Base-by-base conservation (phyloP, 1,140 invertebrate species). In the Elysia chlorotica region DNA sequence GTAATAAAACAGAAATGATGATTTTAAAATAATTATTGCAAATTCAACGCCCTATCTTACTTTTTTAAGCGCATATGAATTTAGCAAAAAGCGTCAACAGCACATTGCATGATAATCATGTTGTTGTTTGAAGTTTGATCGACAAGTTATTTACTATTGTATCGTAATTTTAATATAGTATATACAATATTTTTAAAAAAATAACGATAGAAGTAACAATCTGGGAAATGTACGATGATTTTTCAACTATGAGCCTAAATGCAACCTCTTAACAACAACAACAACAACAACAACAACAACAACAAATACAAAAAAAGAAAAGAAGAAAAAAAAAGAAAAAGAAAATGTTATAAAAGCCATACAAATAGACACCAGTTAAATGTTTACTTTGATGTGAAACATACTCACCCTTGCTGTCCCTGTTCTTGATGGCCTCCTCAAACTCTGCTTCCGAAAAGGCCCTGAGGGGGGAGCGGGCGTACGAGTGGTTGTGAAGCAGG, bases 401-500 rank as follows among this genome's bases (percentile, higher is more conserved):
- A 14, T 31, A 63, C 41, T 66, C 25, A 65, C 63, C 63, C 41
- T 73, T 65, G 19, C 33, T 73, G 25, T 66, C 62, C 31, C 62
- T 56, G n/a, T 73, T 66, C 37, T 59, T 73, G 33, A 82, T 37
- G 10, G 81, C 78, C 61, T 82, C 82, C 30, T 83, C 79, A 17
- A 82, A 75, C 35, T 78, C 74, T 3, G 62, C 59, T 36, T 83
- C 78, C 17, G 77, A 77, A 56, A 83, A 85, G 0, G 85, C 79
- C 62, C 86, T 71, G 1, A 87, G 71, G 0, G 86, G 84, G n/a
- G 82, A 83, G 41, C 86, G 67, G 21, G 85, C 82, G 65, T 87
- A 86, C 1, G 82, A 84, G 66, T 87, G 85, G 31, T 87, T 83
- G 2, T 85, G 81, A 25, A 88, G 82, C 17, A 88, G 69, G 0